phyloP scores from a whole-genome alignment of 1,140 invertebrate species.

The Asobara japonica region DNA sequence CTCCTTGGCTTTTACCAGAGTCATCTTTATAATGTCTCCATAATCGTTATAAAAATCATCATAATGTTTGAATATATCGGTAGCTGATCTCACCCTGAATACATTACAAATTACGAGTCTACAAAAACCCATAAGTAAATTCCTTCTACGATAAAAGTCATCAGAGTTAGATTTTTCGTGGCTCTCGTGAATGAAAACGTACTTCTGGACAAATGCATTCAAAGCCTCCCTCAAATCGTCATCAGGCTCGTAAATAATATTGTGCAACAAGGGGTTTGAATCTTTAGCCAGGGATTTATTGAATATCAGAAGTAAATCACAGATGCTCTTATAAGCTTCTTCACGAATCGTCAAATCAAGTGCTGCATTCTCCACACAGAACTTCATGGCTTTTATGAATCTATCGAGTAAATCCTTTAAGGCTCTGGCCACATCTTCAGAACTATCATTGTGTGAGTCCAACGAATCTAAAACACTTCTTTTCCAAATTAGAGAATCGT shows the following conservation, averaged over 20 bases:
- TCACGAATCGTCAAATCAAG: constrained; percentile 49
- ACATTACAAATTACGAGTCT: constrained; percentile 98
- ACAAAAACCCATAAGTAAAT: constrained; percentile 95
- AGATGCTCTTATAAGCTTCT: constrained; percentile 90
- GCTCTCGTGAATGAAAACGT: constrained; percentile 90
- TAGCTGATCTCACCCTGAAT: constrained; percentile 87
- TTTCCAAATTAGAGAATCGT: constrained; percentile 90
- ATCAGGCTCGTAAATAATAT: constrained; percentile 86
- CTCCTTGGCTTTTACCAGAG: constrained; percentile 93
- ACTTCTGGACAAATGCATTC: constrained; percentile 90
- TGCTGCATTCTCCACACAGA: constrained; percentile 64
- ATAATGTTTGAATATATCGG: constrained; percentile 96
- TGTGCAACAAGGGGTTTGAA: constrained; percentile 71
- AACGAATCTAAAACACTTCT: constrained; percentile 77
- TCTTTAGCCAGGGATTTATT: constrained; percentile 80
- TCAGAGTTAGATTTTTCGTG: constrained; percentile 90
- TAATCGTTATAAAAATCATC: constrained; percentile 99
- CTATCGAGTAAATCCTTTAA: constrained; percentile 75
- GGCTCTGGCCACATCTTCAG: constrained; percentile 59
- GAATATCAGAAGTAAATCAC: constrained; percentile 95
- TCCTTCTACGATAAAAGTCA: constrained; percentile 94
- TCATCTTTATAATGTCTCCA: constrained; percentile 99
- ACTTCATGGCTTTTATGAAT: constrained; percentile 79
- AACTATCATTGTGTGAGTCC: constrained; percentile 67
- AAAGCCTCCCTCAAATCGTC: constrained; percentile 81